phyloP scores from a whole-genome alignment of 2,797 vertebrate genomes.

The Bucorvus abyssinicus region DNA sequence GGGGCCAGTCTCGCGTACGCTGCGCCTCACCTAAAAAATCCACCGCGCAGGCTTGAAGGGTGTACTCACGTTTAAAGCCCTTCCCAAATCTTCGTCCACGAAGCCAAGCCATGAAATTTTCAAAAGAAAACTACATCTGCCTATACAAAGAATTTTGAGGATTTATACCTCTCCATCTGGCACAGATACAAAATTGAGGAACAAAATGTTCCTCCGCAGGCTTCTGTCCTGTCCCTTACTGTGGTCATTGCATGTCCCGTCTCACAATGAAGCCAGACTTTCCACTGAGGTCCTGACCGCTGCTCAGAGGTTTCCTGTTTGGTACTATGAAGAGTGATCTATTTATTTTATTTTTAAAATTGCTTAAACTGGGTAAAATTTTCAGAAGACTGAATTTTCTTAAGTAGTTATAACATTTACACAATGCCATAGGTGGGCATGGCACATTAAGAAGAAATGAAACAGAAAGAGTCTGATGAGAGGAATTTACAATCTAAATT shows the following conservation, averaged over 20 bases:
- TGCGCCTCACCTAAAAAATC: too few relatives aligned
- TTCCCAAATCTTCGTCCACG: too few relatives aligned
- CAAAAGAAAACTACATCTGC: not conserved
- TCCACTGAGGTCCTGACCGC: slow-evolving; percentile 47
- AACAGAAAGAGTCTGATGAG: slow-evolving; percentile 14
- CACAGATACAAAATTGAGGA: not conserved
- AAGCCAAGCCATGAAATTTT: too few relatives aligned
- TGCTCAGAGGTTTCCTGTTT: slow-evolving; percentile 32
- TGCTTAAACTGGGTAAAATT: slow-evolving; percentile 1
- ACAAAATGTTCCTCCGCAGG: slow-evolving; percentile 2
- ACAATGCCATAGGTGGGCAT: not conserved
- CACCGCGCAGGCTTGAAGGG: too few relatives aligned
- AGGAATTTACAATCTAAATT: slow-evolving; percentile 46
- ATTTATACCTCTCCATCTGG: not conserved
- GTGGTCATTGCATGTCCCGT: not conserved
- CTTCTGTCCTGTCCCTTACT: not conserved
- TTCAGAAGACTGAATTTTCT: slow-evolving; percentile 16
- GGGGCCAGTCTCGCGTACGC: too few relatives aligned
- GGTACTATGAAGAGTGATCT: slow-evolving; percentile 35
- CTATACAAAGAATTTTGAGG: not conserved
- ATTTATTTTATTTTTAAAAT: not conserved
- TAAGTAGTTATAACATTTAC: not conserved
- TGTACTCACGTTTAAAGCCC: too few relatives aligned
- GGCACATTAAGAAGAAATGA: slow-evolving; percentile 5
- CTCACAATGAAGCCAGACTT: slow-evolving; percentile 12